Percentiles rank a stretch among this genome's conserved stretches.
These are phyloP conservation scores for Tribolium castaneum DNA, from an alignment of 1,140 invertebrate genomes.

Conservation along the genomic window DNA sequence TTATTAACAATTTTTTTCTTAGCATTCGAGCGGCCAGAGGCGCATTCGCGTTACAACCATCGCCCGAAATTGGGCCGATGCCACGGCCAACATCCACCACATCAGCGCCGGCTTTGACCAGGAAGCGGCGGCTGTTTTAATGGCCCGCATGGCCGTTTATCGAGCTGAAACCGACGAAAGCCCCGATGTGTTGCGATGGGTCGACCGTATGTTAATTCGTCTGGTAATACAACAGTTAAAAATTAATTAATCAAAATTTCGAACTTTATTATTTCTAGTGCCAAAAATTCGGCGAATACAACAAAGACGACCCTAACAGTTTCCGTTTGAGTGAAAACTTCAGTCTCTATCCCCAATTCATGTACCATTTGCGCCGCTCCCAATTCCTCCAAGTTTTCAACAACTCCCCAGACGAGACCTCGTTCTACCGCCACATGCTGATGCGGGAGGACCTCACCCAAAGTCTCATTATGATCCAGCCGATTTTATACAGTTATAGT, in stretches of 20 bases:
- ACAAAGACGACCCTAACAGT: conserved; percentile 96
- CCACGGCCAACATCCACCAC: conserved; percentile 81
- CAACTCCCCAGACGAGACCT: conserved; percentile 99
- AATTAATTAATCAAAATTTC: no score
- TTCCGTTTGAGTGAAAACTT: conserved; percentile 97
- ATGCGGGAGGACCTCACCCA: conserved; percentile 97
- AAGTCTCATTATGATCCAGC: conserved; percentile 99
- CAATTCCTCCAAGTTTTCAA: conserved; percentile 99
- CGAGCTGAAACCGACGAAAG: conserved; percentile 96
- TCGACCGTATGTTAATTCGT: conserved; percentile 97
- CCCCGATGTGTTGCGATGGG: conserved; percentile 97
- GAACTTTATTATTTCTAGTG: conserved; percentile 72
- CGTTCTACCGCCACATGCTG: conserved; percentile 98
- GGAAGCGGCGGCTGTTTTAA: conserved; percentile 96
- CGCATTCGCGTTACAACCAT: conserved; percentile 97
- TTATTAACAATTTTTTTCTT: no score
- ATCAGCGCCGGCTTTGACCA: conserved; percentile 96
- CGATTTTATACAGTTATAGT: conserved; percentile 97
- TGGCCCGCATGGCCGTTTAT: conserved; percentile 97
- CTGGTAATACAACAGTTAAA: conserved; percentile 73
- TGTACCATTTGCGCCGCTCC: conserved; percentile 98
- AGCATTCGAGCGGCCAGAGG: conserved; percentile 94
- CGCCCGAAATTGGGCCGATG: conserved; percentile 93
- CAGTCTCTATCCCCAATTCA: conserved; percentile 98
- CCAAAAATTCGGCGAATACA: conserved; percentile 99